A percentile compares a stretch with the other conserved stretches of the same genome.
Conservation (phyloP, 2,797 vertebrate species). For the Enteromius unitaeniatus region DNA sequence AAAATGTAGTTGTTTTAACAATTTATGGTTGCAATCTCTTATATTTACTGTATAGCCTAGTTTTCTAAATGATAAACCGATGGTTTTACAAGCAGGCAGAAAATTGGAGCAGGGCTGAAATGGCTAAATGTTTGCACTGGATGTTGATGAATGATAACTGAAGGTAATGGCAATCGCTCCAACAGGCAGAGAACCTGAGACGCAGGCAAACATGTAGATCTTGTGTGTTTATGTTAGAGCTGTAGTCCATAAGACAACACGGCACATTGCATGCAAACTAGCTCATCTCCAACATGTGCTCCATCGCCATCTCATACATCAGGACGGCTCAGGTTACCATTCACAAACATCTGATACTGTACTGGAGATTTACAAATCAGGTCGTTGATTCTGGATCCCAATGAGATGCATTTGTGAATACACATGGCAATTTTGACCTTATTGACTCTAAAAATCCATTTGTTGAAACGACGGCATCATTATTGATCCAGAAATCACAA, state of each 20-base stretch:
- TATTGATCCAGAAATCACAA: conserved; percentile 41
- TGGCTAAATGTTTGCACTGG: conserved; percentile 29
- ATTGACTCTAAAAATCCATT: conserved; percentile 31
- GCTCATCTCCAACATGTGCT: conserved; percentile 61
- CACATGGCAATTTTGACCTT: conserved; percentile 19
- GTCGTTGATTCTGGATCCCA: conserved; percentile 20
- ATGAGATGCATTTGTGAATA: not conserved
- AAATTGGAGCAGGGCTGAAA: not conserved
- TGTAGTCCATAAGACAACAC: conserved; percentile 63
- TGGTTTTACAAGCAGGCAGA: not conserved
- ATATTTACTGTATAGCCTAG: not conserved
- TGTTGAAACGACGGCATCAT: conserved; percentile 24
- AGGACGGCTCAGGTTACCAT: conserved; percentile 34
- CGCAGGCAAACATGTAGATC: conserved; percentile 76
- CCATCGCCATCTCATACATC: conserved; percentile 21
- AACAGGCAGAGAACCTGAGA: conserved; percentile 61
- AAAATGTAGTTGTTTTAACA: not conserved
- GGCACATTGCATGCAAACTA: conserved; percentile 79
- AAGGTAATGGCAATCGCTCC: conserved; percentile 50
- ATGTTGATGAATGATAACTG: conserved; percentile 36
- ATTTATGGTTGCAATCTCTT: not conserved
- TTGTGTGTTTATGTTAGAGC: conserved; percentile 74
- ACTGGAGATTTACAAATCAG: conserved; percentile 38
- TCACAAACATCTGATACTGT: conserved; percentile 42
- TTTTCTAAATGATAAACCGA: not conserved